These are phyloP conservation scores for Protobothrops flavoviridis DNA, from an alignment of 2,113 vertebrate species.

Conservation along the genomic window DNA sequence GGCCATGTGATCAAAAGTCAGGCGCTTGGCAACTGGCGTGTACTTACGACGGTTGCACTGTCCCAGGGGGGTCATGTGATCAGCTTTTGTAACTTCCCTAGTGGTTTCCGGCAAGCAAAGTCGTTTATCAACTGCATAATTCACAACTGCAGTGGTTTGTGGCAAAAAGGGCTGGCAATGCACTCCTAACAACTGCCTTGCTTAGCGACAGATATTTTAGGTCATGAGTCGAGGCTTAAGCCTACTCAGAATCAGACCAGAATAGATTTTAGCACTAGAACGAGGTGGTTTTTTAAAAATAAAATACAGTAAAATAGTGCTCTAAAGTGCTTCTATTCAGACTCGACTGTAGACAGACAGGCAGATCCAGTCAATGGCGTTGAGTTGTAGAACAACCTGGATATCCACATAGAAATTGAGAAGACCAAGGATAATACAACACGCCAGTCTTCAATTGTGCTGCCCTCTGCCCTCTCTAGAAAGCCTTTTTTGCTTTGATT, in stretches of 20 bases:
- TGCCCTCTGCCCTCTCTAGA: background rate
- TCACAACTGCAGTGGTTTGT: background rate
- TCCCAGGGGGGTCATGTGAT: background rate
- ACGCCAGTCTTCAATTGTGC: background rate
- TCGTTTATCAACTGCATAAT: rapidly evolving
- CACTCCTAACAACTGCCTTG: background rate
- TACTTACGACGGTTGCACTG: background rate
- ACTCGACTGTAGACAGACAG: background rate
- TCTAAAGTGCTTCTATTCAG: background rate
- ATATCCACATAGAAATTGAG: background rate
- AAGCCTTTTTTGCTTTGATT: background rate
- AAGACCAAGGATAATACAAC: background rate
- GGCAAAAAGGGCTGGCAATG: background rate
- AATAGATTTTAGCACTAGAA: background rate
- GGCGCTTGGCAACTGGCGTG: background rate
- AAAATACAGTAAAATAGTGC: background rate
- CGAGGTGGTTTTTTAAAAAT: background rate
- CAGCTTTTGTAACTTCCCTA: background rate
- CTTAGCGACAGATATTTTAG: background rate
- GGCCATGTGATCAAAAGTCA: background rate
- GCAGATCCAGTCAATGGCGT: background rate
- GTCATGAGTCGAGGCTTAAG: background rate
- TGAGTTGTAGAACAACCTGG: background rate
- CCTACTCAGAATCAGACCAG: background rate
- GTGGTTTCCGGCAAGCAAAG: background rate